Conservation (phyloP, 2,888 invertebrate genomes). For the Spilosoma lubricipeda region DNA sequence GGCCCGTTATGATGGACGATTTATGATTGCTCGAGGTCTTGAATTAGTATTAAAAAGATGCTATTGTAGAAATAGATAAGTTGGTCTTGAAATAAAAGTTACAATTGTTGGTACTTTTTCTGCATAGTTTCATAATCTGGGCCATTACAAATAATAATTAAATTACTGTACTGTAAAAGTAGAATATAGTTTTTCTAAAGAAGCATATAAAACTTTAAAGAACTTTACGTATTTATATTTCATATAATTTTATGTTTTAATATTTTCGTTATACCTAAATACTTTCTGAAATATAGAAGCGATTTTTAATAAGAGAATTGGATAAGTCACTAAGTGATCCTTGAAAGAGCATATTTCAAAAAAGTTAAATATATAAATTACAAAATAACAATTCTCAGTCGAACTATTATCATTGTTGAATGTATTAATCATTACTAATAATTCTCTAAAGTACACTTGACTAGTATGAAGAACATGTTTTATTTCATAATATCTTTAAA, state of each 20-base stretch:
- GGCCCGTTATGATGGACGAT: constrained; percentile 21
- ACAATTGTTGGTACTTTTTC: neutral
- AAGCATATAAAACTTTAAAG: too few species aligned
- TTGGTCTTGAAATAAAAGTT: neutral
- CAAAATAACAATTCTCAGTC: neutral
- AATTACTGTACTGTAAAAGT: neutral
- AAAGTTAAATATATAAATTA: neutral
- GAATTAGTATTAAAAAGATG: constrained; percentile 19
- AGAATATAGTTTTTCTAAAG: too few species aligned
- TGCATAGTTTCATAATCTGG: neutral
- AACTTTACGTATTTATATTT: too few species aligned
- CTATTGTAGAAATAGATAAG: constrained; percentile 3
- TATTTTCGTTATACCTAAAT: too few species aligned
- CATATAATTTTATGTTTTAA: too few species aligned
- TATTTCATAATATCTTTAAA: too few species aligned
- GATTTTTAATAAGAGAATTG: too few species aligned
- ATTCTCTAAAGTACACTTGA: neutral
- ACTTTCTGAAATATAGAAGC: too few species aligned
- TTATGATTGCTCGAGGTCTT: constrained; percentile 34
- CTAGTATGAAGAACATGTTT: too few species aligned
- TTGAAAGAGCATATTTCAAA: neutral
- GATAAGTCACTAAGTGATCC: too few species aligned
- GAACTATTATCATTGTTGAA: neutral
- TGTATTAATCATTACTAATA: neutral
- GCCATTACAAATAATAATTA: neutral